Percentiles rank a stretch among this genome's conserved stretches.
These are phyloP conservation scores for Cochlearius cochlearius DNA, from an alignment of 2,113 vertebrate genomes.

Conservation along the genomic window DNA sequence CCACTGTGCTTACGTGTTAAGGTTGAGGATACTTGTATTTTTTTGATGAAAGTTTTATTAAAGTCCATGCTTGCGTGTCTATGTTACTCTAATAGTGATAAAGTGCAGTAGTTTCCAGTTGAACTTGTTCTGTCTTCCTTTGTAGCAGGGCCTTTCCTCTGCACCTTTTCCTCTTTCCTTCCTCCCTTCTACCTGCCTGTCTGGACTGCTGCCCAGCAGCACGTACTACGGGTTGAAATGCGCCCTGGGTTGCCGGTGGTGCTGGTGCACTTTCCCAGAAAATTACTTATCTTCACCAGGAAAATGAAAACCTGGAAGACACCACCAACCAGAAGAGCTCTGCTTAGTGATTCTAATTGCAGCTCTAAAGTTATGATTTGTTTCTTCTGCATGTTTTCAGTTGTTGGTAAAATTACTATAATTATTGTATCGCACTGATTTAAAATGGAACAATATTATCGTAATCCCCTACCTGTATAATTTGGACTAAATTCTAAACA, in stretches of 20 bases:
- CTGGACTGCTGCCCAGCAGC: background rate
- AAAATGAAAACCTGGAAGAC: background rate
- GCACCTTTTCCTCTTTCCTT: background rate
- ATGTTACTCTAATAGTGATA: background rate
- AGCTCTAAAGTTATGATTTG: background rate
- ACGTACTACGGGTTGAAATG: background rate
- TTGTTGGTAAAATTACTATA: background rate
- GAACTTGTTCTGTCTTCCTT: background rate
- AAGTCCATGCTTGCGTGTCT: background rate
- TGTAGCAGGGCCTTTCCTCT: background rate
- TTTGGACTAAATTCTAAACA: background rate
- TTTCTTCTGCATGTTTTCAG: background rate
- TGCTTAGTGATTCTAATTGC: background rate
- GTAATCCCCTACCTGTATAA: background rate
- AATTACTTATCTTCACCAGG: background rate
- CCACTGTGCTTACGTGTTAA: fast-evolving
- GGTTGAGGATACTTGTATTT: background rate
- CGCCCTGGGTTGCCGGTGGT: background rate
- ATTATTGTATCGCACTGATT: background rate
- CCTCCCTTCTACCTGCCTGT: background rate
- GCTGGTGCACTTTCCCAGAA: background rate
- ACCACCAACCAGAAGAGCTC: background rate
- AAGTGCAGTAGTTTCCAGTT: background rate
- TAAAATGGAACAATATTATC: background rate
- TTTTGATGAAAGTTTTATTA: background rate